Percentiles rank a stretch among this genome's conserved stretches.
phyloP scores from a whole-genome alignment of 2,797 vertebrate species.

The Cuniculus paca region DNA sequence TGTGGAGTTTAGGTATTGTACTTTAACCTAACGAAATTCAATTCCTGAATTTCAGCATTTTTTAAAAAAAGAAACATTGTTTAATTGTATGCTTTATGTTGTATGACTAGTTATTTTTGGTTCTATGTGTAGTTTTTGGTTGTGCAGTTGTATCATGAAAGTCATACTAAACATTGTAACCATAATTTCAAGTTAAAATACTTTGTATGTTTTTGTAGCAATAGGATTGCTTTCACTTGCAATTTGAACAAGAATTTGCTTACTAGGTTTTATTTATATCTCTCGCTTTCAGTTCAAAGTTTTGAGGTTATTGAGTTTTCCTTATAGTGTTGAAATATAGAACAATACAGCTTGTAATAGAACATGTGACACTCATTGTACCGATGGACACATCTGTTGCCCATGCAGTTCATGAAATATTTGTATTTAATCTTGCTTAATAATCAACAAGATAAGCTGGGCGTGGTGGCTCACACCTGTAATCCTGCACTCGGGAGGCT shows the following conservation, averaged over 20 bases:
- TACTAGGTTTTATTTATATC: neutral
- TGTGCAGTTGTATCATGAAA: neutral
- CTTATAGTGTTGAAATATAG: neutral
- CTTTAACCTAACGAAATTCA: neutral
- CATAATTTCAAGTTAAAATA: neutral
- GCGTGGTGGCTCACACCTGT: no score
- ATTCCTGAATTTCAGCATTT: neutral
- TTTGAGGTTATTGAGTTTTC: neutral
- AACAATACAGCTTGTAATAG: neutral
- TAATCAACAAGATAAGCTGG: neutral
- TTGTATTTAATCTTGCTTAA: neutral
- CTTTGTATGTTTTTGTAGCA: neutral
- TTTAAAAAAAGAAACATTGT: neutral
- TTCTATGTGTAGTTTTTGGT: neutral
- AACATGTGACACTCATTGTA: neutral
- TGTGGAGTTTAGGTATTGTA: conserved; percentile 34
- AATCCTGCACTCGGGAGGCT: no score
- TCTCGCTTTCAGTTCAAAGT: neutral
- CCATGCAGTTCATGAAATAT: neutral
- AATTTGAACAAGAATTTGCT: neutral
- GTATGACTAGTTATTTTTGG: neutral
- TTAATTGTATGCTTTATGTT: neutral
- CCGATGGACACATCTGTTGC: neutral
- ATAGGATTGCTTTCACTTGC: neutral
- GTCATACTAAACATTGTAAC: neutral